These are phyloP conservation scores for Solenodon paradoxus DNA, from an alignment of 2,113 vertebrate genomes.

Conservation along the genomic window DNA sequence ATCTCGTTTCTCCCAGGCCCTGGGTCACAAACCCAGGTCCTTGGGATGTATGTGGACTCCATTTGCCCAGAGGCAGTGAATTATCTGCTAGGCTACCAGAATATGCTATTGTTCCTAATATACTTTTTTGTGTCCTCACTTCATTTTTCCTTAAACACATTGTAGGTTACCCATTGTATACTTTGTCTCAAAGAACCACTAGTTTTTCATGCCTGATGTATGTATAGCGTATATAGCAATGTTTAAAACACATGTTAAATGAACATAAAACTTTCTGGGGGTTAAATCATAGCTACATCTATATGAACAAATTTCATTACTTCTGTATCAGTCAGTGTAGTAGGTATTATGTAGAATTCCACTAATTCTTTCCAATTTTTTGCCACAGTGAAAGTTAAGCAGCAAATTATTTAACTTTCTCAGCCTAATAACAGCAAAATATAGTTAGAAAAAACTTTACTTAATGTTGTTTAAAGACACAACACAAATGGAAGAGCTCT, in stretches of 20 bases:
- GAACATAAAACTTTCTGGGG: background rate
- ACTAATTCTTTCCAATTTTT: background rate
- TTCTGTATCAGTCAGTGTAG: background rate
- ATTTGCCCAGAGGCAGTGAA: too few species aligned
- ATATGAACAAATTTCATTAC: background rate
- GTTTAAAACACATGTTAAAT: background rate
- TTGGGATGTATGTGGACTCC: too few species aligned
- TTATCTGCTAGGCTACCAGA: too few species aligned
- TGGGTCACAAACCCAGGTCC: too few species aligned
- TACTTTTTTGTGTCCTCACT: background rate
- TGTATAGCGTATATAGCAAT: background rate
- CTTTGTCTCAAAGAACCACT: background rate
- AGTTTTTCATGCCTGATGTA: background rate
- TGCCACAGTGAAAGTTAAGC: background rate
- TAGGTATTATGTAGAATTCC: background rate
- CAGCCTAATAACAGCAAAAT: constrained; percentile 10
- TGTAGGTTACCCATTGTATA: background rate
- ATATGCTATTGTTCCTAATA: constrained; percentile 25
- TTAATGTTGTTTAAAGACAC: background rate
- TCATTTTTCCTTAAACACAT: background rate
- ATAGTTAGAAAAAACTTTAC: background rate
- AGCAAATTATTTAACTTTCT: background rate
- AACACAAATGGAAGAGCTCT: background rate
- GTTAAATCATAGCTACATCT: background rate
- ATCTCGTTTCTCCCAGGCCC: too few species aligned